Evolutionary conservation across 2,888 invertebrate species (phyloP).

Genomic region (Thysanoteuthis rhombus): DNA sequence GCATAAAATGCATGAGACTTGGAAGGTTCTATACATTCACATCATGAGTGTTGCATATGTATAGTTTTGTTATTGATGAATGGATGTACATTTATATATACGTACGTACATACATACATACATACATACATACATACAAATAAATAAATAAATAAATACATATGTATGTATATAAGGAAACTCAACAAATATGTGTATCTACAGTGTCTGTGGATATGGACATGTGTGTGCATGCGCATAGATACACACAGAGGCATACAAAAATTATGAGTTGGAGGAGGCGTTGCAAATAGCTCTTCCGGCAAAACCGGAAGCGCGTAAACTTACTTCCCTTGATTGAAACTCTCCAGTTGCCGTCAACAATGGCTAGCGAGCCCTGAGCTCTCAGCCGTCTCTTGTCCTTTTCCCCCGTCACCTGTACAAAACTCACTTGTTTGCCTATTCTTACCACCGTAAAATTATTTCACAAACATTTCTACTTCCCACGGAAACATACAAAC

Average conservation of each 20-base stretch:
- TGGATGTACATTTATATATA: too few relatives aligned
- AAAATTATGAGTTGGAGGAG: background rate
- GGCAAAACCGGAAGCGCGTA: background rate
- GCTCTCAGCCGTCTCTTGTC: background rate
- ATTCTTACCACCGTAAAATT: background rate
- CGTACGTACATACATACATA: background rate
- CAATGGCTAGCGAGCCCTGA: conserved; percentile 25
- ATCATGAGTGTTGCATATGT: too few relatives aligned
- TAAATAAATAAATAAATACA: too few relatives aligned
- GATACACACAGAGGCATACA: background rate
- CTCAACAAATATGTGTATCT: too few relatives aligned
- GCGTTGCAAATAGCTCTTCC: background rate
- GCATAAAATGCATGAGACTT: too few relatives aligned
- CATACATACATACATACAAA: background rate
- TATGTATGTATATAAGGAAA: too few relatives aligned
- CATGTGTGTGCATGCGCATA: too few relatives aligned
- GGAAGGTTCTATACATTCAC: too few relatives aligned
- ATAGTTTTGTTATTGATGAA: too few relatives aligned
- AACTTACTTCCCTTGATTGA: conserved; percentile 18
- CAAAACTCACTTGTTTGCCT: conserved; percentile 16
- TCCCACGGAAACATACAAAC: background rate
- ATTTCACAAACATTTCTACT: background rate
- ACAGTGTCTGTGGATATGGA: background rate
- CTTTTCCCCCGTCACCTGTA: background rate
- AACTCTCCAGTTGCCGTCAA: conserved; percentile 23